These are phyloP conservation scores for Chromis chromis DNA, from an alignment of 2,797 vertebrate species.

Conservation along the genomic window DNA sequence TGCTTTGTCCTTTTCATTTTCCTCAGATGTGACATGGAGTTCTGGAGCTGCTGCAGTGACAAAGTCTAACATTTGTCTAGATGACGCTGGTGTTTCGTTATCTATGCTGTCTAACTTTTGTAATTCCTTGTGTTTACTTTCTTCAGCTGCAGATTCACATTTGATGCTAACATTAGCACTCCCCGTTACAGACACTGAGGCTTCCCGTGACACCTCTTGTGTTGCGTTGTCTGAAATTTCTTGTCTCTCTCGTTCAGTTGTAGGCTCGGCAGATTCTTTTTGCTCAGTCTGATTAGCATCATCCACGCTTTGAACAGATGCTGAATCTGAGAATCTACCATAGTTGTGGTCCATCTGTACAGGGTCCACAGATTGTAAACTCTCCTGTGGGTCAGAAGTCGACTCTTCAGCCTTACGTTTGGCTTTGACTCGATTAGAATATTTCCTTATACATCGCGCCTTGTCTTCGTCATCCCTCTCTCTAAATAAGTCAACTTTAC, in stretches of 20 bases:
- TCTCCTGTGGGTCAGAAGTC: constrained; percentile 45
- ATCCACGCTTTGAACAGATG: constrained; percentile 22
- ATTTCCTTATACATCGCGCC: constrained; percentile 71
- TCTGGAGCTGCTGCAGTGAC: constrained; percentile 5
- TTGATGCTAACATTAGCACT: background rate
- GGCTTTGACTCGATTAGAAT: constrained; percentile 74
- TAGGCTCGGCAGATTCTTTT: constrained; percentile 27
- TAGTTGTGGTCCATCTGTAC: constrained; percentile 85
- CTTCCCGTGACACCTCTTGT: constrained; percentile 36
- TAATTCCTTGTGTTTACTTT: constrained; percentile 33
- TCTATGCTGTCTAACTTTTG: constrained; percentile 32
- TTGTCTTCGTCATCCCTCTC: constrained; percentile 70
- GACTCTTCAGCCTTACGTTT: constrained; percentile 67
- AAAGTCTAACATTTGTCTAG: constrained; percentile 31
- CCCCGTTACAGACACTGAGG: constrained; percentile 8
- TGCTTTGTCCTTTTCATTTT: constrained; percentile 21
- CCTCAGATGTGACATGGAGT: constrained; percentile 9
- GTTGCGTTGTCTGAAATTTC: constrained; percentile 27
- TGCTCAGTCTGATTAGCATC: constrained; percentile 44
- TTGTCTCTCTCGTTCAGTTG: constrained; percentile 38
- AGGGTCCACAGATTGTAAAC: constrained; percentile 46
- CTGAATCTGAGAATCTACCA: constrained; percentile 70
- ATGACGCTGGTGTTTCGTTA: constrained; percentile 30
- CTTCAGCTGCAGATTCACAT: constrained; percentile 29
- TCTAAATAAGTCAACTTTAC: constrained; percentile 69